Percentiles rank a stretch among this genome's conserved stretches.
These are phyloP conservation scores for Epirrhoe tristata DNA, from an alignment of 2,888 invertebrate genomes.

Conservation along the genomic window DNA sequence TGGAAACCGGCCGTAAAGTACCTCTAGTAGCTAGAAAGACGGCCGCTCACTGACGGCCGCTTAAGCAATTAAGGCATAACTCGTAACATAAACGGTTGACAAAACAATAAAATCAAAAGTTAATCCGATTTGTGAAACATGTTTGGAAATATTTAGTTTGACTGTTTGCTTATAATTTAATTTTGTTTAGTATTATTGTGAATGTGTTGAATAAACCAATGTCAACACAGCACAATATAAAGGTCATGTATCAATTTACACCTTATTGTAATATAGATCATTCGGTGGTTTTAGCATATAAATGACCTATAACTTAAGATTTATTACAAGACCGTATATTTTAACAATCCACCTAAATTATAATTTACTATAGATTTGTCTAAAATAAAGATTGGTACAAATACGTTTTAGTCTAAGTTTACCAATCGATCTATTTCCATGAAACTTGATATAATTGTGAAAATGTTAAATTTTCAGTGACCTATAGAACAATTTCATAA, in stretches of 20 bases:
- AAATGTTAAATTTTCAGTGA: not conserved
- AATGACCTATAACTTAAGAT: constrained; percentile 3
- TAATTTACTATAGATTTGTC: not conserved
- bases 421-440: not conserved
- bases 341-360: not conserved
- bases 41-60: too few species aligned
- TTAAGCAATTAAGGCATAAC: not conserved
- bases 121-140: constrained; percentile 4
- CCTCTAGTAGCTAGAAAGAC: too few species aligned
- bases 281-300: constrained; percentile 8
- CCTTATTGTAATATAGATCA: constrained; percentile 8
- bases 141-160: constrained; percentile 5
- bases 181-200: not conserved
- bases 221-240: constrained; percentile 5
- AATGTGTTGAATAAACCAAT: constrained; percentile 18
- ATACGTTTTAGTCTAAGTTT: not conserved
- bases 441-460: not conserved
- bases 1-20: too few species aligned
- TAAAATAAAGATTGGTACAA: not conserved
- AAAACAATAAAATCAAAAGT: not conserved
- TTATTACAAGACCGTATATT: constrained; percentile 10
- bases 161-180: constrained; percentile 1
- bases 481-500: too few species aligned
- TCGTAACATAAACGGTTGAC: not conserved
- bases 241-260: constrained; percentile 22